A percentile compares a stretch with the other conserved stretches of the same genome.
Evolutionary conservation across 2,888 invertebrate genomes (phyloP).

Genomic region (Melanotus villosus): DNA sequence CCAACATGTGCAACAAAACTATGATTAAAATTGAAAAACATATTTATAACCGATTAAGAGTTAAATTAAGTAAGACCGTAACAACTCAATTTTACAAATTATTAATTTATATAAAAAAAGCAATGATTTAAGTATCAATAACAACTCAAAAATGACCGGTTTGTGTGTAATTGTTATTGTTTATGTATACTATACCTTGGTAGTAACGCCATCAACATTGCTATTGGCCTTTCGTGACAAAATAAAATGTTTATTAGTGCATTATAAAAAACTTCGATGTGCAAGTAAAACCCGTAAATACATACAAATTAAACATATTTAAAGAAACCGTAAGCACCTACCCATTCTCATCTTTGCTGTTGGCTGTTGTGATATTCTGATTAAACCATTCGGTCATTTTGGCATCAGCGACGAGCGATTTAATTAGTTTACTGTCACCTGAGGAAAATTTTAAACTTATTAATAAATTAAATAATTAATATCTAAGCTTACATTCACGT

Average conservation of each 20-base stretch:
- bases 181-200: conserved; percentile 92
- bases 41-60: no score
- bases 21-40: no score
- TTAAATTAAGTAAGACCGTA: no score
- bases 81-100: no score
- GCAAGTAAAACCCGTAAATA: conserved; percentile 26
- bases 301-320: no score
- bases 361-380: conserved; percentile 78
- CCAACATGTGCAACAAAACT: no score
- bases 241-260: conserved; percentile 60
- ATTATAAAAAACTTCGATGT: conserved; percentile 45
- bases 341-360: conserved; percentile 81
- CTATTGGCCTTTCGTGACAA: conserved; percentile 79
- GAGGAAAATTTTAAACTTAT: conserved; percentile 56
- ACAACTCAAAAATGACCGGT: no score
- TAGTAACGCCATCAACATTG: conserved; percentile 92
- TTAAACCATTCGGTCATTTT: conserved; percentile 90
- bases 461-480: not conserved
- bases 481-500: conserved; percentile 60
- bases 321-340: conserved; percentile 69
- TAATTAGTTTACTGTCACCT: conserved; percentile 90
- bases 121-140: no score
- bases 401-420: conserved; percentile 90
- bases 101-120: no score
- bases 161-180: no score